Evolutionary conservation across 2,113 vertebrate genomes (phyloP), one percentile per base, ranked within the genome.

Genomic region (Tapirus terrestris): DNA sequence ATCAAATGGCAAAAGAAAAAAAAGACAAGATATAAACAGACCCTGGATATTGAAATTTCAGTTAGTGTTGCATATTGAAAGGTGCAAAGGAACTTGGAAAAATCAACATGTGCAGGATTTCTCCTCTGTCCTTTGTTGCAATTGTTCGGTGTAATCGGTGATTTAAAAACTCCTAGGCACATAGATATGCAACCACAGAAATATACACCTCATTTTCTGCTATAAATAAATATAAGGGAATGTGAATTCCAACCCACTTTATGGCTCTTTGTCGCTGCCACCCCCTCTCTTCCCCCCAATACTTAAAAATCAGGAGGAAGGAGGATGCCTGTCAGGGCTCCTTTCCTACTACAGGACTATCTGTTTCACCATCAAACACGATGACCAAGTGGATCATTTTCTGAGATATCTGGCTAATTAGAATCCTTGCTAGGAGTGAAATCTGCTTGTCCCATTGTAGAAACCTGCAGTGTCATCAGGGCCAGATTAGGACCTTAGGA

Each of bases 1-100:
- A 97, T 95, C 93, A 98, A 98, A 96, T 92, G 84, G 48, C 11
- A 25, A 53, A 56, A 77, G 56, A 31, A 43, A 56, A 33, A 76
- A 25, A 25, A 20, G 5, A 63, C 60, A 91, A 97, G 10, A 88
- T 90, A 90, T 48, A 36, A 98, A 96, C 76, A 81, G 23, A 90
- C 18, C 23, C 33, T 90, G n/a, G 17, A 36, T 85, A 97, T 95
- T 88, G 60, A 96, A 96, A 90, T 90, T 61, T 48, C 58, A 93
- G 27, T 94, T 85, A 95, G 29, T 81, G 17, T 77, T 94, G 18
- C 5, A 45, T 72, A 76, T 77, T 61, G 51, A 92, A 96, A 89
- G 10, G 21, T 61, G 12, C 21, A 96, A 88, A 53, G 20, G 10
- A 79, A 63, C 8, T 79, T 33, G 65, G 31, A 79, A 96, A 91